Conservation (phyloP, 2,113 vertebrate species). For the Myocastor coypus region DNA sequence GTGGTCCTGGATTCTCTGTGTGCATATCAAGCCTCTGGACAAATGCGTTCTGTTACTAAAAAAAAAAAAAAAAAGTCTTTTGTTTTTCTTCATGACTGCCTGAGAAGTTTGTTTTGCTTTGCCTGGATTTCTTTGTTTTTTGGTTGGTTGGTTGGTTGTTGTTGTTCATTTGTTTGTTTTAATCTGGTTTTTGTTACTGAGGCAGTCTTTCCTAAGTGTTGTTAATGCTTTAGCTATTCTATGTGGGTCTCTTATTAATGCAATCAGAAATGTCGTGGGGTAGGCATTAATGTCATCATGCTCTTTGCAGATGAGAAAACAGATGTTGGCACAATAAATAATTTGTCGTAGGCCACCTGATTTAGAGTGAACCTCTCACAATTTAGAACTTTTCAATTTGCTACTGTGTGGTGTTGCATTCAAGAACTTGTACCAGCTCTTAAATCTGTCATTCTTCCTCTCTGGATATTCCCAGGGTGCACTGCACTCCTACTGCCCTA, state of each 20-base stretch:
- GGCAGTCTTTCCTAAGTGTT: not conserved
- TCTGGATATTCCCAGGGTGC: not conserved
- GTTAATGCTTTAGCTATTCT: not conserved
- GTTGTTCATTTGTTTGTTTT: not conserved
- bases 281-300: not conserved
- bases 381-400: not conserved
- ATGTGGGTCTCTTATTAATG: not conserved
- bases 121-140: not conserved
- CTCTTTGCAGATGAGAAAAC: not conserved
- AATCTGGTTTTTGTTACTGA: not conserved
- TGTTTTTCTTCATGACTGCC: not conserved
- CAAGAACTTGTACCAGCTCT: not conserved
- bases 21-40: not conserved
- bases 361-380: not conserved
- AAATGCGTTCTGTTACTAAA: not conserved
- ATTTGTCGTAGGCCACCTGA: not conserved
- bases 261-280: not conserved
- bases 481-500: not conserved
- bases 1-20: not conserved
- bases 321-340: not conserved
- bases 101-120: not conserved
- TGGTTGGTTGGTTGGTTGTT: not conserved
- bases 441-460: not conserved
- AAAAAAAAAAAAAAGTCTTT: conserved; percentile 11
- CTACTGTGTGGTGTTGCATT: not conserved